Evolutionary conservation across 1,140 invertebrate genomes (phyloP), one percentile per base, ranked within the genome.

Genomic region (Ptiloglossa arizonensis): DNA sequence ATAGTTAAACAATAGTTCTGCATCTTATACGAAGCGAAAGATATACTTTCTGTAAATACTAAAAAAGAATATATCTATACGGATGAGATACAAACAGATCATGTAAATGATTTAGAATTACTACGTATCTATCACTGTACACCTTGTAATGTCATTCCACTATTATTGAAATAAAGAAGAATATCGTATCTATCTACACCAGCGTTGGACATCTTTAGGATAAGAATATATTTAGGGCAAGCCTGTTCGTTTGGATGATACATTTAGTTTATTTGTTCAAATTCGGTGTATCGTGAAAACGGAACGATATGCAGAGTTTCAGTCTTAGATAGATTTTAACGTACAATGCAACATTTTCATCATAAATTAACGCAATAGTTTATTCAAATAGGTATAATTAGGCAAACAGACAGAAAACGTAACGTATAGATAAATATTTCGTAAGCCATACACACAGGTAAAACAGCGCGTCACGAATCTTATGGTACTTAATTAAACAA

Each of bases 121-220:
- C 57, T 77, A 85, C 71, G 27, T 70, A 85, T 85, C 77, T 87
- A 86, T 50, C 84, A 86, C 86, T 89, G 87, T 87, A 90, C 85
- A 89, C 86, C 86, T 83, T 91, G 88, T 90, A 90, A 90, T 86
- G 89, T 90, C 82, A 91, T 89, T 90, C 87, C 83, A 86, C 71
- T 70, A 78, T 83, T 89, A 90, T 82, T 87, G 80, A 89, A 90
- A 90, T 90, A 90, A 90, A 90, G 75, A 88, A 89, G 86, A 44
- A 80, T 87, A 88, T 70, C 79, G 70, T 67, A 81, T 79, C 80
- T 80, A 41, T 86, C 52, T 73, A 86, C 70, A 54, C 82, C 29
- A 67, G 15, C 44, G 67, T 50, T 69, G 24, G 27, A 74, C 66
- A 52, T 44, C 41, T 46, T 59, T 8, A 52, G n/a, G 35, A 38